Percentiles rank a stretch among this genome's conserved stretches.
phyloP scores from a whole-genome alignment of 92 coral and sea anemone genomes.

The Phenganax stokvisi region DNA sequence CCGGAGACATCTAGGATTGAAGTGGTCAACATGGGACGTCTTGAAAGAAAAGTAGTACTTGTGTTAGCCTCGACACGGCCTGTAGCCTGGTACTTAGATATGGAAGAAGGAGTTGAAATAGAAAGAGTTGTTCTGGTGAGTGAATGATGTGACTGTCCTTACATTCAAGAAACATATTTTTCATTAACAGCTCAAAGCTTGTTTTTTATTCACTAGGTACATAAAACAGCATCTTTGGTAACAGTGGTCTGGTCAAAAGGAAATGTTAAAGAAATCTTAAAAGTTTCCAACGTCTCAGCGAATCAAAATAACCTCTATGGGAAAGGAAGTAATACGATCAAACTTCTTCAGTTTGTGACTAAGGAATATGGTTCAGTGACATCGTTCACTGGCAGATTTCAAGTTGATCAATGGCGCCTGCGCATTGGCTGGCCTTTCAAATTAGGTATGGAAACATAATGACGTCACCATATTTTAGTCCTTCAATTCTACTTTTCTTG shows the following conservation, averaged over 20 bases:
- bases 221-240: constrained; percentile 15
- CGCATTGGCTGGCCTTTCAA: constrained; percentile 19
- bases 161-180: no score
- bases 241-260: constrained; percentile 29
- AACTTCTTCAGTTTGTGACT: constrained; percentile 18
- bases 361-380: constrained; percentile 24
- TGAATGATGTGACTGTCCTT: no score
- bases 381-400: constrained; percentile 33
- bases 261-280: constrained; percentile 4
- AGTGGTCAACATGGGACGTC: not conserved
- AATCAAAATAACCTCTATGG: constrained; percentile 16
- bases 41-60: constrained; percentile 27
- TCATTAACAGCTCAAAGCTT: not conserved
- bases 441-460: constrained; percentile 7
- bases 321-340: constrained; percentile 28
- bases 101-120: constrained; percentile 22
- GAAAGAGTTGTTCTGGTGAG: constrained; percentile 26
- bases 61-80: constrained; percentile 34
- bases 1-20: constrained; percentile 26
- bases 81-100: constrained; percentile 29
- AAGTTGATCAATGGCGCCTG: constrained; percentile 36
- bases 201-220: not conserved
- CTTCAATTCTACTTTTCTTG: not conserved
- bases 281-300: constrained; percentile 6
- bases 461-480: not conserved